phyloP scores from a whole-genome alignment of 2,888 invertebrate species.

The Limnephilus rhombicus region DNA sequence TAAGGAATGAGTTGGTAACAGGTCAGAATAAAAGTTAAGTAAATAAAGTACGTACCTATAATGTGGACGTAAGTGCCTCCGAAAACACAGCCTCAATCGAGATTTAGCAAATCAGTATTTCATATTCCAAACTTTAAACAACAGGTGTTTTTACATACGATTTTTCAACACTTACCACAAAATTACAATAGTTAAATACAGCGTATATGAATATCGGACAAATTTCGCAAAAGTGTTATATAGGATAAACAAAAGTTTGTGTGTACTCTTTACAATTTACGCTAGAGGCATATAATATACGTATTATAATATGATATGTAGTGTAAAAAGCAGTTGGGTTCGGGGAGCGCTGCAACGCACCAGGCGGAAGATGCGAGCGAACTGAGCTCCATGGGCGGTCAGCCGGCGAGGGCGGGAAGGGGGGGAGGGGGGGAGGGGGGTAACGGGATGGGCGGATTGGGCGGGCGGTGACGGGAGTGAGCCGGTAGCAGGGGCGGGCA shows the following conservation, averaged over 20 bases:
- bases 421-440: neutral
- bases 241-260: neutral
- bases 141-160: constrained; percentile 38
- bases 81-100: constrained; percentile 1
- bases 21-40: neutral
- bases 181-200: constrained; percentile 20
- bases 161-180: constrained; percentile 34
- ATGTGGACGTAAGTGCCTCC: neutral
- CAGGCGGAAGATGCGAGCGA: constrained; percentile 39
- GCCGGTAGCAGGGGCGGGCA: neutral
- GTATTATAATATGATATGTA: constrained; percentile 27
- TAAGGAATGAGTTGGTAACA: neutral
- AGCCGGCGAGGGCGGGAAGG: constrained; percentile 16
- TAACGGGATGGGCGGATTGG: neutral
- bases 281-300: constrained; percentile 21
- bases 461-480: neutral
- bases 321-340: neutral
- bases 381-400: constrained; percentile 33
- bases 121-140: constrained; percentile 34
- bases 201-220: constrained; percentile 15
- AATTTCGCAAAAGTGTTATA: constrained; percentile 15
- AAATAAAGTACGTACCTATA: neutral
- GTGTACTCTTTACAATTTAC: constrained; percentile 9
- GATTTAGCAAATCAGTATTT: neutral
- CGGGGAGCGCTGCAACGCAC: constrained; percentile 34